Base-by-base conservation (phyloP, 2,888 invertebrate species). In the Drosophila infuscata region DNA sequence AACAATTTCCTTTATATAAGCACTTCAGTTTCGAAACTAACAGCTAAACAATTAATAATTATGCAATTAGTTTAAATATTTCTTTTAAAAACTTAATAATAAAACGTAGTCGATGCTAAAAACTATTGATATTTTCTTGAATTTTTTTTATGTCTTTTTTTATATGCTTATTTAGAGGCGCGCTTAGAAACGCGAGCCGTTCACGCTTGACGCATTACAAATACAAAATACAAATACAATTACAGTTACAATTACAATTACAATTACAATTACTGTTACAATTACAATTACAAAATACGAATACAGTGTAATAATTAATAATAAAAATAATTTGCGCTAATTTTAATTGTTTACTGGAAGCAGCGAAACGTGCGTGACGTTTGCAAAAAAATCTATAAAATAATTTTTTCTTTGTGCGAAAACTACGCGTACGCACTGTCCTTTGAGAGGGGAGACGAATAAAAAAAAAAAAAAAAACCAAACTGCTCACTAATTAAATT, bases 271-370 rank as follows among this genome's bases (percentile, higher is more conserved):
- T 43, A 43, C 43, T 3, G 12, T 46, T 64, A 63, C 32, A 38
- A 68, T 41, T 67, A 74, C 49, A 74, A 67, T 72, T 73, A 66
- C 52, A 70, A 62, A 64, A 56, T 73, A 73, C 53, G 70, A 43
- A 64, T 65, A 64, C 48, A 71, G 36, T 67, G 64, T 56, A 57
- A 62, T 61, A 77, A 74, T 71, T 67, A 49, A 49, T 41, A n/a
- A n/a, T 57, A 41, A 71, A 72, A 56, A 81, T 84, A 90, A 87
- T 90, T 90, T 87, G 85, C 89, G 89, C 89, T 87, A 87, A 74
- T 73, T 79, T 64, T 74, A 74, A 82, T 65, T 52, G 64, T 74
- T 86, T 83, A 89, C 75, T 90, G 89, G 89, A 87, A 87, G 89
- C 88, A 82, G 83, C 89, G 79, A 57, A 57, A 54, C 54, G 54